Evolutionary conservation across 2,888 invertebrate genomes (phyloP).

Genomic region (Ptychoptera contaminata): DNA sequence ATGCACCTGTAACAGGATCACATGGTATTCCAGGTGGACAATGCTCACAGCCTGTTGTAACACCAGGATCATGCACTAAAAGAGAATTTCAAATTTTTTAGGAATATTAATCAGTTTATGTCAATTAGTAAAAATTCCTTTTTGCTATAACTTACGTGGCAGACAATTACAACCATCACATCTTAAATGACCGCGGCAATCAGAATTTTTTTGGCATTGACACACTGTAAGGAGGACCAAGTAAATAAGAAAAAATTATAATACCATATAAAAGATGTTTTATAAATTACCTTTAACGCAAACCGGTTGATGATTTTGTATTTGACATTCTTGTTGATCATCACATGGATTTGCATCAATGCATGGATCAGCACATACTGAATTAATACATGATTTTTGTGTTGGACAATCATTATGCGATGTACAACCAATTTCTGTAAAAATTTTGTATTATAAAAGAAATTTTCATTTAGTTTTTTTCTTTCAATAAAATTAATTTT

Average conservation of each 20-base stretch:
- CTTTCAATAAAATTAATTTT: background rate
- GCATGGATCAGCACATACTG: constrained; percentile 71
- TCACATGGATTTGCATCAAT: constrained; percentile 56
- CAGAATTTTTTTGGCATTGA: constrained; percentile 49
- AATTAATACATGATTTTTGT: constrained; percentile 62
- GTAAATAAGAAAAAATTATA: background rate
- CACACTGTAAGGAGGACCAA: constrained; percentile 15
- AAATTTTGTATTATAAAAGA: constrained; percentile 2
- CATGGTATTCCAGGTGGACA: constrained; percentile 65
- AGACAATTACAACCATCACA: constrained; percentile 60
- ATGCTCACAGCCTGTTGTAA: constrained; percentile 45
- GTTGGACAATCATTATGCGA: constrained; percentile 64
- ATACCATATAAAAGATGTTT: constrained; percentile 3
- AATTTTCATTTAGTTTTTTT: too few species aligned
- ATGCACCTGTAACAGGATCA: constrained; percentile 64
- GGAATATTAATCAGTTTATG: background rate
- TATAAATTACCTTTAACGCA: constrained; percentile 55
- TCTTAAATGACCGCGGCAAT: constrained; percentile 42
- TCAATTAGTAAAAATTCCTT: background rate
- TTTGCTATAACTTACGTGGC: constrained; percentile 34
- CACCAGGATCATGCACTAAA: constrained; percentile 17
- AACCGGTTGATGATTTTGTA: constrained; percentile 67
- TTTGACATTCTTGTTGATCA: constrained; percentile 61
- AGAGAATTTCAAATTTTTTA: background rate
- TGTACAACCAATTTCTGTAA: constrained; percentile 60